Percentiles rank a stretch among this genome's conserved stretches.
These are phyloP conservation scores for Sebastes trivittatus DNA, from an alignment of 2,797 vertebrate species.

Conservation along the genomic window DNA sequence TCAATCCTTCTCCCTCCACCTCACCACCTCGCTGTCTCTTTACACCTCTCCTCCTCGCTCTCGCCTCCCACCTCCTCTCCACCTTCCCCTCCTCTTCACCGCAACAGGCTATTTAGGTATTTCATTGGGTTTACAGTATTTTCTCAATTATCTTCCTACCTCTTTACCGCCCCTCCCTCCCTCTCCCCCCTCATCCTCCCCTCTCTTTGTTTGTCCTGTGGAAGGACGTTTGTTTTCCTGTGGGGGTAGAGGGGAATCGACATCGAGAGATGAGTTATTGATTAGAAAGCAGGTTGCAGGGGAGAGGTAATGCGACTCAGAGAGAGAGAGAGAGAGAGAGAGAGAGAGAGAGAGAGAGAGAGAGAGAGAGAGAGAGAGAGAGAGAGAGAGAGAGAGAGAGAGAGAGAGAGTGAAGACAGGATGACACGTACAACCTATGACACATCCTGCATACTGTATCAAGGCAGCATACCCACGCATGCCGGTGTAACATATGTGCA, in stretches of 20 bases:
- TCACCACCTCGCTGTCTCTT: conserved; percentile 7
- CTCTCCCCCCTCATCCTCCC: background rate
- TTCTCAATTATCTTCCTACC: conserved; percentile 56
- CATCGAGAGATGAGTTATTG: conserved; percentile 84
- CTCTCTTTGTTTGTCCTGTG: conserved; percentile 78
- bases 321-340: conserved; percentile 27
- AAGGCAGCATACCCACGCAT: conserved; percentile 16
- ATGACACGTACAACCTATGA: conserved; percentile 58
- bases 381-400: conserved; percentile 30
- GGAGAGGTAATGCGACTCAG: conserved; percentile 51
- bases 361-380: conserved; percentile 29
- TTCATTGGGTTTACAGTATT: conserved; percentile 65
- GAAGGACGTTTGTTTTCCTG: conserved; percentile 84
- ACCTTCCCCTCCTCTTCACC: conserved; percentile 6
- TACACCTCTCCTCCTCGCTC: conserved; percentile 17
- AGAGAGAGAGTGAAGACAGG: conserved; percentile 44
- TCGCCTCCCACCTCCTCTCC: conserved; percentile 19
- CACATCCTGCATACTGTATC: conserved; percentile 56
- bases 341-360: conserved; percentile 31
- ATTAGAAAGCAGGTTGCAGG: conserved; percentile 74
- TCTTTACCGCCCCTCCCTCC: conserved; percentile 14
- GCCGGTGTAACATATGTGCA: conserved; percentile 35
- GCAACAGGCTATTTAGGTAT: conserved; percentile 51
- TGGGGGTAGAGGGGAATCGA: conserved; percentile 77
- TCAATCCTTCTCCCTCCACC: conserved; percentile 60